A percentile compares a stretch with the other conserved stretches of the same genome.
phyloP scores from a whole-genome alignment of 2,113 vertebrate genomes.

The Leptobrachium ailaonicum region DNA sequence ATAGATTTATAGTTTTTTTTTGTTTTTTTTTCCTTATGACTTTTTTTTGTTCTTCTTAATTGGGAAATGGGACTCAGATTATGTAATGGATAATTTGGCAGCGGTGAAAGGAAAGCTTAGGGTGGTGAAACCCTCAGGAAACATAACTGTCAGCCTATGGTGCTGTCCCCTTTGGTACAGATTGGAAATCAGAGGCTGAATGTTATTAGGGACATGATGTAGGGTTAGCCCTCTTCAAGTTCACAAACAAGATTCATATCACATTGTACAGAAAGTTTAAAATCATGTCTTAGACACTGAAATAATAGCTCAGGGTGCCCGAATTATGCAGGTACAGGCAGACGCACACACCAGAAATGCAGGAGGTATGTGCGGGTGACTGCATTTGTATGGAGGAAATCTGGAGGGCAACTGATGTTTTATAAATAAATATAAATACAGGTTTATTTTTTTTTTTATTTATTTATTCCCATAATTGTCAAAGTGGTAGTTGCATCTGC shows the following conservation, averaged over 20 bases:
- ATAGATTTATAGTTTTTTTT: constrained; percentile 43
- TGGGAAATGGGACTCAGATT: constrained; percentile 38
- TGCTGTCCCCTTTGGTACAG: constrained; percentile 31
- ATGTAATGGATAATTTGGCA: constrained; percentile 27
- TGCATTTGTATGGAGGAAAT: constrained; percentile 18
- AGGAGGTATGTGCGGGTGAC: constrained; percentile 16
- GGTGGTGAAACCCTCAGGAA: background rate
- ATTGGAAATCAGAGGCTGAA: constrained; percentile 13
- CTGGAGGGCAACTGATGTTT: constrained; percentile 11
- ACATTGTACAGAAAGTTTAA: constrained; percentile 24
- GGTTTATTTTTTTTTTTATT: background rate
- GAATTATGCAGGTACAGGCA: constrained; percentile 32
- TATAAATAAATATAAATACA: constrained; percentile 21
- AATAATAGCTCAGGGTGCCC: constrained; percentile 45
- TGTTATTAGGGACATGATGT: background rate
- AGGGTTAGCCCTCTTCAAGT: background rate
- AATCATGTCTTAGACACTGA: constrained; percentile 42
- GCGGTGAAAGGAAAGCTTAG: constrained; percentile 11
- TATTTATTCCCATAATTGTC: background rate
- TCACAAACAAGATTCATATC: constrained; percentile 8
- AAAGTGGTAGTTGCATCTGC: background rate
- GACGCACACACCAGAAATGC: constrained; percentile 7
- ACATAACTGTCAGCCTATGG: background rate
- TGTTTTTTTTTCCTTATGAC: background rate
- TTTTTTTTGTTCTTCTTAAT: constrained; percentile 23